phyloP scores from a whole-genome alignment of 2,113 vertebrate species.

The sheep (Ovis aries) region ARS-UI_Ramb_v3.0 NC_056068.1:22998001-22998500 shows the following conservation, averaged over 20 bases:
- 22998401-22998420: too few species aligned
- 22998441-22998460: too few species aligned
- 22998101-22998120: background rate
- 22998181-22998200: background rate
- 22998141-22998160: background rate
- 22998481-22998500: too few species aligned
- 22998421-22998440: too few species aligned
- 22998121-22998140: background rate
- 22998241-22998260: background rate
- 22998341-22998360: too few species aligned
- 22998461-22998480: too few species aligned
- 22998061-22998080: background rate
- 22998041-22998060: background rate
- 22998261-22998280: background rate
- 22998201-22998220: background rate
- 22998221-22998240: background rate
- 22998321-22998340: too few species aligned
- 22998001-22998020: conserved; percentile 31
- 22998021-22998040: background rate
- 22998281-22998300: background rate
- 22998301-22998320: too few species aligned
- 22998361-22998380: fast-evolving
- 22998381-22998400: too few species aligned
- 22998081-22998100: background rate
- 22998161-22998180: background rate